Base-by-base conservation (phyloP, 2,797 vertebrate genomes). In the Hirundo rustica region DNA sequence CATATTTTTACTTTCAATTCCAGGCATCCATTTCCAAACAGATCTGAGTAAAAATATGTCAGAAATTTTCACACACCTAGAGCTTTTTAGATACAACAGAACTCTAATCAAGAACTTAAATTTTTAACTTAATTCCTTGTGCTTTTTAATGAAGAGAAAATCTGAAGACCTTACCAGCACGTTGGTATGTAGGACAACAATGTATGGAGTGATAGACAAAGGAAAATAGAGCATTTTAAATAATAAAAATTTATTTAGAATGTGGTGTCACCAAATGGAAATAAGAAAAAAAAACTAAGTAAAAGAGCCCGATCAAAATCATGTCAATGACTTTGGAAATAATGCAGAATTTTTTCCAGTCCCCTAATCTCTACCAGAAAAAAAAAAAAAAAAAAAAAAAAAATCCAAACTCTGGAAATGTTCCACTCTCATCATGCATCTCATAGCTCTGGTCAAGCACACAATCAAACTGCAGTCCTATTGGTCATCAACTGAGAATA, bases 181-280 rank as follows among this genome's bases (percentile, higher is more conserved):
- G 3, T 16, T 23, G n/a, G 13, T 42, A 22, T 5, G 48, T 22
- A 25, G 7, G 21, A 78, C 11, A 79, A 55, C 4, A 83, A 12
- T 3, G 0, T 9, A 66, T 51, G 18, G 7, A 78, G 6, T 2
- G 4, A 44, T 0, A 30, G 7, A 19, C 5, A 61, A 40, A 76
- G 14, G 10, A 71, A 81, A 83, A 58, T 2, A 48, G 13, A 65
- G 6, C 7, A 62, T 54, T 72, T 54, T 54, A 55, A 80, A 50
- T 25, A 40, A 73, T 10, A 34, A 42, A 48, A 34, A 27, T 54
- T 0, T 1, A 34, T 42, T 60, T 38, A 15, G 5, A 48, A 40
- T n/a, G 36, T 4, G 14, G 16, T 2, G 2, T 57, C 45, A 80
- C 3, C 14, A 34, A 72, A 62, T 1, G 13, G 6, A 85, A 77